Base-by-base conservation (phyloP, 1,140 invertebrate species). In the Scaptomyza montana region DNA sequence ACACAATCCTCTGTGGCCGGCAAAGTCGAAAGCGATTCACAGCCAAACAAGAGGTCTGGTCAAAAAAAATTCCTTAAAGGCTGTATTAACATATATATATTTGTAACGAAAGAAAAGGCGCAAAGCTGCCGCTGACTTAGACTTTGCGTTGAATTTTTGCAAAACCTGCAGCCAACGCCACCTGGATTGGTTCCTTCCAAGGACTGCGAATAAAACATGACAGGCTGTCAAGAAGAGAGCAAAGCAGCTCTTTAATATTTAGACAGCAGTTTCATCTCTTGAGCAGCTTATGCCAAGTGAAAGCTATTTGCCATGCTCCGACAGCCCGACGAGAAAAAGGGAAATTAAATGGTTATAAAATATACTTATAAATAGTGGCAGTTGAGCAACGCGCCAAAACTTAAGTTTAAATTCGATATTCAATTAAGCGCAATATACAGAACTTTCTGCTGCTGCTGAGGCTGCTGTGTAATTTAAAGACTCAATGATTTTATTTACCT, bases 181-280 rank as follows among this genome's bases (percentile, higher is more conserved):
- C 49, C 49, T 61, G 65, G 55, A 41, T 30, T 43, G 5, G 30
- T n/a, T 36, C 8, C 12, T 39, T 19, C 25, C 41, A 30, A 56
- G 60, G 28, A 16, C 39, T 65, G 28, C 36, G 47, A 39, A 53
- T 72, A n/a, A 56, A 75, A 72, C 68, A 66, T 75, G 73, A 51
- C 73, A 56, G 62, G 43, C 53, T 60, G 61, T 75, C 62, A 43
- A 7, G 64, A 25, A 7, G 50, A 16, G 30, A 6, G 43, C 33
- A 28, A 49, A 41, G 30, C 54, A 53, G 25, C 63, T 57, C 59
- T 69, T 74, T 74, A 70, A 74, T 70, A 74, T 69, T 62, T 47
- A 49, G 68, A 60, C 68, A 66, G 63, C 53, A 60, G 36, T 41
- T 60, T 36, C 33, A 2, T 36, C 55, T 55, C 47, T 69, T 69